These are phyloP conservation scores for Periplaneta americana DNA, from an alignment of 1,140 invertebrate genomes.

Conservation along the genomic window DNA sequence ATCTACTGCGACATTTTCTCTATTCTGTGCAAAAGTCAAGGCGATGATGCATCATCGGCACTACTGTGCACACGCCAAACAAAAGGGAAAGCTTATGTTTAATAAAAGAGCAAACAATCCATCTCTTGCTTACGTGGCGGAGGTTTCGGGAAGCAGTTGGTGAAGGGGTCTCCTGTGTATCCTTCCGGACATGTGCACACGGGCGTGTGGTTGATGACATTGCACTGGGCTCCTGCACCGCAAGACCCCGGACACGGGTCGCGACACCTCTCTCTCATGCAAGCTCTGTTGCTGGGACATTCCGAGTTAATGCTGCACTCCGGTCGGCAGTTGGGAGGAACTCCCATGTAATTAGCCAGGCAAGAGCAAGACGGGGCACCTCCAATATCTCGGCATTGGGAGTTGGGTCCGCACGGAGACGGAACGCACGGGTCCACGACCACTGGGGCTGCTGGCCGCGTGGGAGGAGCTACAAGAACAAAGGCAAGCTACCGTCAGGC, in stretches of 20 bases:
- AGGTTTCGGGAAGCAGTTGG: conserved; percentile 46
- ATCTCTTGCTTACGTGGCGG: conserved; percentile 32
- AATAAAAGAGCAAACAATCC: too few relatives aligned
- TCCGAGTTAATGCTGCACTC: conserved; percentile 69
- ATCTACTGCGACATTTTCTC: too few relatives aligned
- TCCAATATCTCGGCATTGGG: conserved; percentile 57
- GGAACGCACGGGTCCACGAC: conserved; percentile 60
- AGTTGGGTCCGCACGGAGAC: conserved; percentile 64
- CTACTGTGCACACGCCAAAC: conserved; percentile 19
- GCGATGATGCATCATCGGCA: conserved; percentile 36
- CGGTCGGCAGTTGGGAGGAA: conserved; percentile 63
- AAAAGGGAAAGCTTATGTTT: too few relatives aligned
- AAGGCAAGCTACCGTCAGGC: not conserved
- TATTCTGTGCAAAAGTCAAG: too few relatives aligned
- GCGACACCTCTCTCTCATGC: conserved; percentile 61
- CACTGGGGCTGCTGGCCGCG: conserved; percentile 27
- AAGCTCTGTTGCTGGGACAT: conserved; percentile 58
- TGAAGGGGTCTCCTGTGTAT: conserved; percentile 65
- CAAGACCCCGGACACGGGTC: conserved; percentile 67
- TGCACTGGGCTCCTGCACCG: conserved; percentile 56
- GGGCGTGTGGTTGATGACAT: conserved; percentile 60
- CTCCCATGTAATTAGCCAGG: conserved; percentile 56
- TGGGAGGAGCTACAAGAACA: conserved; percentile 30
- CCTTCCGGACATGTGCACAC: conserved; percentile 60
- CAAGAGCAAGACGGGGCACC: conserved; percentile 62